Base-by-base conservation (phyloP, 2,797 vertebrate genomes). In the Balearica regulorum region DNA sequence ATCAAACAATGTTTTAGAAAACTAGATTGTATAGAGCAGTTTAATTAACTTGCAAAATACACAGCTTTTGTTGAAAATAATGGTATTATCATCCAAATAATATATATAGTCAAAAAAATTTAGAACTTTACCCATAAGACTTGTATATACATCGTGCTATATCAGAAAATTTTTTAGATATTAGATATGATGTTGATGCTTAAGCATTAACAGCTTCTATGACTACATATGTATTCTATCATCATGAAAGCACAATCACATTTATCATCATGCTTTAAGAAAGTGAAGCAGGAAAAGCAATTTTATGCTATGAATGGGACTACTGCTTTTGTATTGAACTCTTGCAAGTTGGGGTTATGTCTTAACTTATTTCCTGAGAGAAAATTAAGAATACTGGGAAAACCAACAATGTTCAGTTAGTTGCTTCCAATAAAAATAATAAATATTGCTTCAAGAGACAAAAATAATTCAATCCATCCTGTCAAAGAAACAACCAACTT, bases 281-380 rank as follows among this genome's bases (percentile, higher is more conserved):
- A 98, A 98, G 95, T 97, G 20, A 84, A 77, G 55, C 96, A 97
- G 98, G 96, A 98, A 94, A 94, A 94, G 94, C 75, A 96, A 94
- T 93, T 96, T 94, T 94, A 97, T 83, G 89, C 95, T 97, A 43
- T 12, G 55, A 51, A 98, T 8, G 46, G 25, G 97, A 97, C 94
- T 97, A 97, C 86, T 92, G 94, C 95, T 97, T 96, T 98, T 97
- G 91, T 95, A 98, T 98, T 98, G 98, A 98, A 98, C 87, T 98
- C 98, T 98, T 97, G 97, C 97, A 95, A 80, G 96, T 95, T 97
- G 82, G 97, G 96, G 93, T 72, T 90, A 79, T 62, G 66, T 68
- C 86, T 95, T 37, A 70, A 60, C 26, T 70, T 86, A 75, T 39
- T 64, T 84, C 61, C 51, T 62, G 19, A 61, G 55, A 71, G 66